Evolutionary conservation across 2,797 vertebrate species (phyloP).

Genomic region (Distichodus sexfasciatus): DNA sequence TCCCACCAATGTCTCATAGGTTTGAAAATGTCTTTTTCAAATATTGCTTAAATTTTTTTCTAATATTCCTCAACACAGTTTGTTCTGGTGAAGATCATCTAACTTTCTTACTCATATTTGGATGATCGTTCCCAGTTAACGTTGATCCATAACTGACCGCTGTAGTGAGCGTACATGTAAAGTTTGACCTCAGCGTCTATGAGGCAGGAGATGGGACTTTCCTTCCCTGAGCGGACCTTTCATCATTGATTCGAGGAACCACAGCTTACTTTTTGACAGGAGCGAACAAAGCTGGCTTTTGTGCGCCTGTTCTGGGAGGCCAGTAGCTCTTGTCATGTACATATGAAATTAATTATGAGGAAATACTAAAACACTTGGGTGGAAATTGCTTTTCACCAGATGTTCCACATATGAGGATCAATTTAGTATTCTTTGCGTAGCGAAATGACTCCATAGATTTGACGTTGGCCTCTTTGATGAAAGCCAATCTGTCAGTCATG

Average conservation of each 20-base stretch:
- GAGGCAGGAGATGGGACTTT: slow-evolving; percentile 60
- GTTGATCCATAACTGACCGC: slow-evolving; percentile 41
- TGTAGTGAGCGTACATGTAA: slow-evolving; percentile 51
- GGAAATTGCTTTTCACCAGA: slow-evolving; percentile 85
- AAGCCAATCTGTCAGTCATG: slow-evolving; percentile 77
- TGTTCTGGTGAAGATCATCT: neutral
- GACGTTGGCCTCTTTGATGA: slow-evolving; percentile 71
- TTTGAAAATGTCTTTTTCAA: too few species aligned
- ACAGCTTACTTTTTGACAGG: slow-evolving; percentile 65
- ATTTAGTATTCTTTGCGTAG: slow-evolving; percentile 73
- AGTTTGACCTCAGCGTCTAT: slow-evolving; percentile 43
- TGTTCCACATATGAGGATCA: slow-evolving; percentile 80
- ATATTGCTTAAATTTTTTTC: too few species aligned
- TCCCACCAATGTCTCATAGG: too few species aligned
- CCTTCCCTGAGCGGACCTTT: slow-evolving; percentile 55
- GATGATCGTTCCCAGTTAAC: slow-evolving; percentile 17
- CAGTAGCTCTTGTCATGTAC: slow-evolving; percentile 78
- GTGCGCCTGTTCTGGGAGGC: slow-evolving; percentile 76
- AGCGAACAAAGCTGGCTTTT: slow-evolving; percentile 80
- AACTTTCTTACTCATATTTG: slow-evolving; percentile 38
- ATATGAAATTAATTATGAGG: slow-evolving; percentile 87
- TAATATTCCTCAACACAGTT: too few species aligned
- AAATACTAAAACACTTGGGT: slow-evolving; percentile 85
- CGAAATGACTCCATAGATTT: slow-evolving; percentile 70
- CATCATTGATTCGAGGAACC: slow-evolving; percentile 62